These are phyloP conservation scores for Amiota mariae DNA, from an alignment of 2,888 invertebrate genomes.

Conservation along the genomic window DNA sequence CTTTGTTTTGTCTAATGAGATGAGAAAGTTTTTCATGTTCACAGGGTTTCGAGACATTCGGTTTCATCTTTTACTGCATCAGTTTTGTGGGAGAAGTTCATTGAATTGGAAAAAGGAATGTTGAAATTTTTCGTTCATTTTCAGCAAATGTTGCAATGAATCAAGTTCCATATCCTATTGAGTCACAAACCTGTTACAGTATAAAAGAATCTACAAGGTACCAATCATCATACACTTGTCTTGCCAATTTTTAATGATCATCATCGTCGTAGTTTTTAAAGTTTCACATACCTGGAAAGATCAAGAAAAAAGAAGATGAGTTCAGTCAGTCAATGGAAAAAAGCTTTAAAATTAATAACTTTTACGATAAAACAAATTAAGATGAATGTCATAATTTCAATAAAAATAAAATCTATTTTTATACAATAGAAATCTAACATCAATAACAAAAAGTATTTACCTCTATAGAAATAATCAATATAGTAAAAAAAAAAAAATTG, in stretches of 20 bases:
- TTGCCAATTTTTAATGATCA: neutral
- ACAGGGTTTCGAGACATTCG: too few species aligned
- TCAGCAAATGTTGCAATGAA: neutral
- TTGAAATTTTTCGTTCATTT: too few species aligned
- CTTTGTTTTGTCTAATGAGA: constrained; percentile 12
- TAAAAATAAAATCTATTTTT: constrained; percentile 64
- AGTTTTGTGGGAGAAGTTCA: neutral
- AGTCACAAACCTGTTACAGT: constrained; percentile 5
- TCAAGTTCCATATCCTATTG: neutral
- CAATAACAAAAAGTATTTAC: neutral
- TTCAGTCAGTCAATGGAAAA: neutral
- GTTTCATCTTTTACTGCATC: neutral
- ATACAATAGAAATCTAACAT: constrained; percentile 1
- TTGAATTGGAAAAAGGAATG: neutral
- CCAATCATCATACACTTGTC: constrained; percentile 12
- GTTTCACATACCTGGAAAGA: constrained; percentile 58
- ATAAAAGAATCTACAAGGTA: neutral
- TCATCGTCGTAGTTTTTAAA: neutral
- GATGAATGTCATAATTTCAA: constrained; percentile 69
- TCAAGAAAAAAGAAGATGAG: constrained; percentile 29
- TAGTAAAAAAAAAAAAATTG: constrained; percentile 9
- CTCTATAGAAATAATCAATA: constrained; percentile 2
- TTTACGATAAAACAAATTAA: constrained; percentile 62
- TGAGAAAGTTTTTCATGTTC: too few species aligned
- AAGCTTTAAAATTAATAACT: constrained; percentile 55